Percentiles rank a stretch among this genome's conserved stretches.
These are phyloP conservation scores for Gymnoscelis rufifasciata DNA, from an alignment of 2,888 invertebrate species.

Conservation along the genomic window DNA sequence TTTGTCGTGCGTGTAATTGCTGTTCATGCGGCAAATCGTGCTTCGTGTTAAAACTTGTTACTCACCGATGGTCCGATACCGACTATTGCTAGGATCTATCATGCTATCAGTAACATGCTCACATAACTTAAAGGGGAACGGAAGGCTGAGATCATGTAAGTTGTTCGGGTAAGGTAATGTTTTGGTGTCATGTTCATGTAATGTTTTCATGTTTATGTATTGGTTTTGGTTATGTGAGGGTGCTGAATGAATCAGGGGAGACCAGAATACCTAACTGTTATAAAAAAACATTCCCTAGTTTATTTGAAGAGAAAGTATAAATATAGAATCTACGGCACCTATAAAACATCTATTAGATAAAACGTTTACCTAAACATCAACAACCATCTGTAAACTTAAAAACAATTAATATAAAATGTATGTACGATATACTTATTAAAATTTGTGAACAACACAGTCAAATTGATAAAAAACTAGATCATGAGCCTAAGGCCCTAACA, in stretches of 20 bases:
- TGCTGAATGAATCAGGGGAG: slow-evolving; percentile 45
- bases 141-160: slow-evolving; percentile 39
- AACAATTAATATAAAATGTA: slow-evolving; percentile 37
- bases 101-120: slow-evolving; percentile 35
- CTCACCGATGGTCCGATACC: slow-evolving; percentile 42
- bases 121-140: slow-evolving; percentile 37
- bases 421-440: slow-evolving; percentile 51
- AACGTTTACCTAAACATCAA: slow-evolving; percentile 73
- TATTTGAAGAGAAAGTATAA: slow-evolving; percentile 42
- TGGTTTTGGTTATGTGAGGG: slow-evolving; percentile 46
- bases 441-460: slow-evolving; percentile 52
- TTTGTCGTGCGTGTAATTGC: slow-evolving; percentile 43
- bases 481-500: slow-evolving; percentile 69
- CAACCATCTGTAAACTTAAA: slow-evolving; percentile 74
- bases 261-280: slow-evolving; percentile 39
- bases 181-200: slow-evolving; percentile 26
- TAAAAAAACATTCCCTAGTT: slow-evolving; percentile 54
- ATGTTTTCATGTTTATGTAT: slow-evolving; percentile 61
- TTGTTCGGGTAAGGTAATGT: slow-evolving; percentile 26
- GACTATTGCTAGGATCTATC: slow-evolving; percentile 29
- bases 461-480: slow-evolving; percentile 42
- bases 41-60: slow-evolving; percentile 47
- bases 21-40: slow-evolving; percentile 64
- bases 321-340: slow-evolving; percentile 35
- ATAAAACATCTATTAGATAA: slow-evolving; percentile 55